Base-by-base conservation (phyloP, 2,888 invertebrate genomes). In the Cynaeus angustus region DNA sequence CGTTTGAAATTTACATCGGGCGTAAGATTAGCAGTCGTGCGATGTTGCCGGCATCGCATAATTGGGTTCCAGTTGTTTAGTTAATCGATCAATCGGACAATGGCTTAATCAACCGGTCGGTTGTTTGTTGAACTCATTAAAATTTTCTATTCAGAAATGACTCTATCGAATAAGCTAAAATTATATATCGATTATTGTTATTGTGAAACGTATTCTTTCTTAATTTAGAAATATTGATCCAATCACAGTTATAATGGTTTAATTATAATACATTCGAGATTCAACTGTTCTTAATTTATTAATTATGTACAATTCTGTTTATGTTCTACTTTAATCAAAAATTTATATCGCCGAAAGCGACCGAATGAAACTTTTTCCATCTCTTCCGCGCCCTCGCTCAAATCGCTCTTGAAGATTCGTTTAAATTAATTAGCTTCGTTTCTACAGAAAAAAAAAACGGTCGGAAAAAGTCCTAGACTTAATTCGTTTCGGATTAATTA, bases 31-130 rank as follows among this genome's bases (percentile, higher is more conserved):
- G 12, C 46, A 33, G 33, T 30, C 21, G 10, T 58, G 56, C 16
- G 41, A 56, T 41, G 43, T 26, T 28, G 43, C 9, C 41, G 56
- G 55, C 14, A 12, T 38, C 33, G 26, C 14, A 30, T 59, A 46
- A 59, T 59, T 59, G 59, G 59, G 59, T 59, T 46, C 46, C 37
- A 28, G 46, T 46, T 59, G 46, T 59, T 59, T 59, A 46, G 45
- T 59, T 59, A 59, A 59, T 59, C 59, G 59, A 59, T 59, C 59
- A 59, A 59, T 30, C 8, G 48, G 33, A 59, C 59, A 46, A 59
- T 46, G 46, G 48, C 33, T 46, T 59, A 59, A 46, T 59, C 59
- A 59, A 59, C 30, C 59, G 21, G 16, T n/a, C 46, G 46, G 26
- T 33, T 59, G 59, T 46, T 56, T 56, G 56, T 13, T 43, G 6